Evolutionary conservation across 2,113 vertebrate genomes (phyloP), one percentile per base, ranked within the genome.

Genomic region (Galeopterus variegatus): DNA sequence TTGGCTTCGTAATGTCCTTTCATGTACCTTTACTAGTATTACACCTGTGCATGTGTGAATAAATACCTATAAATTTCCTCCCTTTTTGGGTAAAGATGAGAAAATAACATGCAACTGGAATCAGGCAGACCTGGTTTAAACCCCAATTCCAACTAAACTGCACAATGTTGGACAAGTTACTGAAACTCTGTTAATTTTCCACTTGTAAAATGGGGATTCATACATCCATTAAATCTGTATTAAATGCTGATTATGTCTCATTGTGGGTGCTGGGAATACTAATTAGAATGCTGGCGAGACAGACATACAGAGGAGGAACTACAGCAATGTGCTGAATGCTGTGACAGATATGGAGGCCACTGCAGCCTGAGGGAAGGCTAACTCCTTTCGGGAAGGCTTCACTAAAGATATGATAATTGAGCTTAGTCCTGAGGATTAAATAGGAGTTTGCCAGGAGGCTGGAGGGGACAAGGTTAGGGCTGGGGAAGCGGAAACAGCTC

Each of bases 81-180:
- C 13, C 60, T 33, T 70, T 83, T n/a, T 14, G 33, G 0, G 36
- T 94, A 13, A 79, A 90, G 85, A 92, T 60, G 14, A 90, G n/a
- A 81, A 95, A 92, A 69, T 10, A 86, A 81, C 10, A 95, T 41
- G 50, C 33, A 95, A 64, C 79, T 58, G 36, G 56, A 88, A 56
- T 56, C 17, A 67, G 64, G 69, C 4, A 90, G 69, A 88, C 15
- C 7, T 72, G 13, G 33, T 90, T 94, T 92, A 94, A 85, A 75
- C 4, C 14, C 31, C 17, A 93, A 26, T 50, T 95, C 45, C 62
- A 88, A 83, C 23, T 82, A 84, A 90, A 88, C 18, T 75, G 54
- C 19, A 88, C n/a, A 81, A 41, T 80, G 10, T 26, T 76, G 52
- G 62, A 33, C 14, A 81, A 81, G 19, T 60, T 76, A 81, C 26